phyloP scores from a whole-genome alignment of 2,888 invertebrate genomes.

The Temnothorax ravouxi region DNA sequence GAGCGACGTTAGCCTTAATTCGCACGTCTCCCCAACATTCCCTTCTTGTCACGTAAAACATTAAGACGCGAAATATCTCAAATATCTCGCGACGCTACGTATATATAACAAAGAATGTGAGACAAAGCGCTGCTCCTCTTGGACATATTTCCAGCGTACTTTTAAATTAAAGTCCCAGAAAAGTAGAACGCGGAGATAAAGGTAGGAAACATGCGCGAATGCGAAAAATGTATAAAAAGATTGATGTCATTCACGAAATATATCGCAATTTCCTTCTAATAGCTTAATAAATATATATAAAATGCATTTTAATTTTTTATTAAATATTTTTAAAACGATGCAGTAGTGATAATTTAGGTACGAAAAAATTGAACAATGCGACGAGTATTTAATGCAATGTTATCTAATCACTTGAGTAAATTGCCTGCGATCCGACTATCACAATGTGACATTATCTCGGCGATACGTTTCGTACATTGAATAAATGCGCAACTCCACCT shows the following conservation, averaged over 20 bases:
- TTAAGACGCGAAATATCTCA: slow-evolving; percentile 42
- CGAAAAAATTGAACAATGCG: background rate
- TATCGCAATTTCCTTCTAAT: background rate
- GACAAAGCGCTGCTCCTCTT: slow-evolving; percentile 22
- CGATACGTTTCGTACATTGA: background rate
- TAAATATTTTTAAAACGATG: background rate
- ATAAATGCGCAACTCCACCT: slow-evolving; percentile 13
- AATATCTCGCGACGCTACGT: background rate
- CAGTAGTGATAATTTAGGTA: background rate
- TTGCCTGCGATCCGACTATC: background rate
- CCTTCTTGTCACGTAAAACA: slow-evolving; percentile 51
- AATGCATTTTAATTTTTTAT: background rate
- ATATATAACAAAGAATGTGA: background rate
- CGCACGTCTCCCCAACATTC: slow-evolving; percentile 14
- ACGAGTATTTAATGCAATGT: background rate
- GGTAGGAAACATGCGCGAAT: background rate
- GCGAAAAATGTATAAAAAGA: background rate
- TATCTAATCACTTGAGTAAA: slow-evolving; percentile 27
- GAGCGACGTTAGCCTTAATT: slow-evolving; percentile 30
- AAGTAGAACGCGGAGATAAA: background rate
- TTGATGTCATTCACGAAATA: background rate
- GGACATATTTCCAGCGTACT: background rate
- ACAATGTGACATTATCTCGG: slow-evolving; percentile 19
- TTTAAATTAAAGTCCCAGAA: slow-evolving; percentile 34
- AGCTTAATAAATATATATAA: background rate